Percentiles rank a stretch among this genome's conserved stretches.
Evolutionary conservation across 1,140 invertebrate species (phyloP).

Genomic region (Maniola jurtina): DNA sequence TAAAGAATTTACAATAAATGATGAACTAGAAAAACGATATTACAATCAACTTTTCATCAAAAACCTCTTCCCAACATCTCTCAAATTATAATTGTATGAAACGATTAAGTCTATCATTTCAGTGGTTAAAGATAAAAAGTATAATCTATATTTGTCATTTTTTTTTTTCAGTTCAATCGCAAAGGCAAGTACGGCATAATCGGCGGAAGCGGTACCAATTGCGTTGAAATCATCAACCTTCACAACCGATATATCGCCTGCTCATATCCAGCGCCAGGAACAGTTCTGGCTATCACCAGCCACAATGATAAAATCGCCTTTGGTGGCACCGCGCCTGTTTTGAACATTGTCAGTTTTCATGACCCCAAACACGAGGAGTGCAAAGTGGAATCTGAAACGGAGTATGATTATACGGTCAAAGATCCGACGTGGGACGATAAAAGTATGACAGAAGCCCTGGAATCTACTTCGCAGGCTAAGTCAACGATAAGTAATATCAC

Average conservation of each 20-base stretch:
- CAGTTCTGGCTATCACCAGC: constrained; percentile 54
- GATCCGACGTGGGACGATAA: constrained; percentile 31
- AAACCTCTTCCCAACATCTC: too few species aligned
- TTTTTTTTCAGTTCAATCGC: constrained; percentile 63
- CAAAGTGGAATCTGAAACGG: constrained; percentile 33
- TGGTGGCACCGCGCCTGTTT: constrained; percentile 55
- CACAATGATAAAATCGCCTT: constrained; percentile 60
- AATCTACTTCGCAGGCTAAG: constrained; percentile 6
- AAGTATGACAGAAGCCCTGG: constrained; percentile 9
- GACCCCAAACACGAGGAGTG: constrained; percentile 67
- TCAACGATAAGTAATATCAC: background rate
- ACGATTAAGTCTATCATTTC: too few species aligned
- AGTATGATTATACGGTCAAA: constrained; percentile 32
- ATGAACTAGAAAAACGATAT: too few species aligned
- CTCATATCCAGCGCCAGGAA: constrained; percentile 57
- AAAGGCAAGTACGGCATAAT: constrained; percentile 71
- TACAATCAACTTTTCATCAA: too few species aligned
- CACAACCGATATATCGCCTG: constrained; percentile 68
- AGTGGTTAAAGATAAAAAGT: too few species aligned
- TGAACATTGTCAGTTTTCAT: constrained; percentile 62
- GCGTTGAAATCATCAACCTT: constrained; percentile 70
- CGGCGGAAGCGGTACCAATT: constrained; percentile 70
- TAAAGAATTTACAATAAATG: too few species aligned
- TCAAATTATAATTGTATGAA: too few species aligned
- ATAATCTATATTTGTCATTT: background rate